Conservation (phyloP, 2,888 invertebrate genomes). For the Caenorhabditis sp. region DNA sequence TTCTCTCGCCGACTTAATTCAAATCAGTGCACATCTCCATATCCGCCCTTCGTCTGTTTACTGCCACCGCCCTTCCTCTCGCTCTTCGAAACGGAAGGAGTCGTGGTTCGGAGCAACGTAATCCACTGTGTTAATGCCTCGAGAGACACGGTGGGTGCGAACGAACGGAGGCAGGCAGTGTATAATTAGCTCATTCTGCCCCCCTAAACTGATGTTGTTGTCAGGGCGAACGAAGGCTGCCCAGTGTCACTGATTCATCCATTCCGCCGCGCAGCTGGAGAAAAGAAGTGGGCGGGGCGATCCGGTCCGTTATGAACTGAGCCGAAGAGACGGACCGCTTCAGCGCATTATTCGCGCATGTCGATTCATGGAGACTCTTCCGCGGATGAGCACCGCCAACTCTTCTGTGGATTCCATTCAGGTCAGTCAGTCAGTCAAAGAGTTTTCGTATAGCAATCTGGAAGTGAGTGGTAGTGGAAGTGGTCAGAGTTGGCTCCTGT, state of each 20-base stretch:
- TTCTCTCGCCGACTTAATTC: constrained; percentile 41
- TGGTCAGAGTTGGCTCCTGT: constrained; percentile 24
- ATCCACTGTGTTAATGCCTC: constrained; percentile 58
- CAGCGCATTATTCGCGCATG: constrained; percentile 18
- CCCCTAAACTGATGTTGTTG: constrained; percentile 50
- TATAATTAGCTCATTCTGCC: constrained; percentile 59
- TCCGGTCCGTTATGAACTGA: constrained; percentile 40
- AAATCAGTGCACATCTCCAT: constrained; percentile 45
- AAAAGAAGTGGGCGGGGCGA: constrained; percentile 50
- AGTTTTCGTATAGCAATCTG: constrained; percentile 39
- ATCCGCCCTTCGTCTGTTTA: constrained; percentile 47
- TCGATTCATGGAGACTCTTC: constrained; percentile 55
- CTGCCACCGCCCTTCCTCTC: too few relatives aligned
- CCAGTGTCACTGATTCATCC: constrained; percentile 34
- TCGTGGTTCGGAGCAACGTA: constrained; percentile 38
- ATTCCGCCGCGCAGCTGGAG: constrained; percentile 52
- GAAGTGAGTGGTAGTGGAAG: constrained; percentile 2
- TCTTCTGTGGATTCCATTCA: constrained; percentile 37
- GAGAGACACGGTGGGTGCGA: constrained; percentile 8
- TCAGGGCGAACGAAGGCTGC: constrained; percentile 10
- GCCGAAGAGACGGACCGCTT: neutral
- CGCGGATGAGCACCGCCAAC: constrained; percentile 35
- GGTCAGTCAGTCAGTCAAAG: constrained; percentile 29
- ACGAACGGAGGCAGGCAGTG: constrained; percentile 16
- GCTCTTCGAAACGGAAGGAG: constrained; percentile 44